A percentile compares a stretch with the other conserved stretches of the same genome.
These are phyloP conservation scores for Neotragus moschatus DNA, from an alignment of 2,113 vertebrate genomes.

Conservation along the genomic window DNA sequence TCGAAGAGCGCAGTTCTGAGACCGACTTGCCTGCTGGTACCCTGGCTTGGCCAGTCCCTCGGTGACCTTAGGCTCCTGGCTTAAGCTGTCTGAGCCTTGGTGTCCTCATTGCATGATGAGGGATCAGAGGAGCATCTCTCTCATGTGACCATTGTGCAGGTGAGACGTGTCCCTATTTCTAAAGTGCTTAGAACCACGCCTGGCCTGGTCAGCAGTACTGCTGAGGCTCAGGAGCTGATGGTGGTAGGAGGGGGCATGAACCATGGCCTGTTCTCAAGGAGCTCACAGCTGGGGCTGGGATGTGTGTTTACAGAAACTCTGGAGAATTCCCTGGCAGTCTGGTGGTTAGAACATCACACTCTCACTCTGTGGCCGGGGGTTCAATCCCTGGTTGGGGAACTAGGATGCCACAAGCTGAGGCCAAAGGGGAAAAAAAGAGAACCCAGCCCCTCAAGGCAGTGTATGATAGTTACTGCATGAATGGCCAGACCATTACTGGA, in stretches of 20 bases:
- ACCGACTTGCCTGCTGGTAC: neutral
- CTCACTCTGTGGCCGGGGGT: neutral
- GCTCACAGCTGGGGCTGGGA: neutral
- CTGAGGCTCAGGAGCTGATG: neutral
- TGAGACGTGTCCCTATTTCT: neutral
- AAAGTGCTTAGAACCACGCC: neutral
- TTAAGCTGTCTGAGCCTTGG: neutral
- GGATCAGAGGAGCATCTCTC: neutral
- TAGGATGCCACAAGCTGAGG: neutral
- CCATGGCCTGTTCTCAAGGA: neutral
- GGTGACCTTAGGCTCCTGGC: neutral
- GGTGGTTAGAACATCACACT: neutral
- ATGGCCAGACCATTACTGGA: no score
- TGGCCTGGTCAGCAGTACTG: neutral
- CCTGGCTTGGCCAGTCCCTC: neutral
- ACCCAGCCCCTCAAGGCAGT: neutral
- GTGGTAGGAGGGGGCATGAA: neutral
- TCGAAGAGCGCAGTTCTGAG: neutral
- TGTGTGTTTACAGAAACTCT: neutral
- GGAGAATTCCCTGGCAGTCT: neutral
- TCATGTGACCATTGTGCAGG: neutral
- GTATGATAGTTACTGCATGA: rapidly evolving
- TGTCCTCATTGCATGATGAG: neutral
- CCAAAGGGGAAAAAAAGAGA: neutral
- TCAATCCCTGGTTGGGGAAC: neutral